Evolutionary conservation across 64 coral and sea anemone genomes (phyloP).

Genomic region (Montipora efflorescens): DNA sequence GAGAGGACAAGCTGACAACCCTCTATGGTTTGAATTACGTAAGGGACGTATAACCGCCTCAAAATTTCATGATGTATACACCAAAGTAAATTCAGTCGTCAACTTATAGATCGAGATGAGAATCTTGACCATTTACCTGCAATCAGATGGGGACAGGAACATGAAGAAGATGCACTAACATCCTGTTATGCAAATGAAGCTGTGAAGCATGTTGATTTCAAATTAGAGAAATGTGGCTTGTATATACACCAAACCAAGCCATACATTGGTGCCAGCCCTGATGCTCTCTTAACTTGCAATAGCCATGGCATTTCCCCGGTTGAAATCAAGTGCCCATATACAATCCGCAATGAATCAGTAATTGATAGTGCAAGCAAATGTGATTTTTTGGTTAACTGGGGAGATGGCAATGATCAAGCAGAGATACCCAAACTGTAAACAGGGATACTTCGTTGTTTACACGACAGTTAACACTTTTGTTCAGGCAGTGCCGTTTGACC

Average conservation of each 20-base stretch:
- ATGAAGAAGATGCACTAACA: conserved; percentile 52
- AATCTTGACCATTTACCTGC: conserved; percentile 54
- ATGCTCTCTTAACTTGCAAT: conserved; percentile 38
- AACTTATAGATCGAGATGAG: conserved; percentile 32
- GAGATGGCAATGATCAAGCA: conserved; percentile 21
- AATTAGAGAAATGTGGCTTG: conserved; percentile 25
- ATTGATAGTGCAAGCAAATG: conserved; percentile 17
- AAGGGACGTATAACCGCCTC: conserved; percentile 66
- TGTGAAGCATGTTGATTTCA: conserved; percentile 30
- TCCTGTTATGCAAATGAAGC: conserved; percentile 57
- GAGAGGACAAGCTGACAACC: background rate
- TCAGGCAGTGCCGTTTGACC: conserved; percentile 17
- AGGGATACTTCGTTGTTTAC: conserved; percentile 31
- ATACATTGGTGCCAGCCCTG: conserved; percentile 15
- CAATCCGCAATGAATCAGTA: conserved; percentile 46
- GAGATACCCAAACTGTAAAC: background rate
- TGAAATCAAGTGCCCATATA: conserved; percentile 40
- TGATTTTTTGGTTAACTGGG: conserved; percentile 21
- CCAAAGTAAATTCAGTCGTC: conserved; percentile 57
- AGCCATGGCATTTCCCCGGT: conserved; percentile 37
- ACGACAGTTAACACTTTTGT: conserved; percentile 18
- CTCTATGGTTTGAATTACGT: conserved; percentile 10
- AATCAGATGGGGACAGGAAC: conserved; percentile 53
- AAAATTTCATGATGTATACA: conserved; percentile 63
- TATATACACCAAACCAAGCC: conserved; percentile 15